Conservation (phyloP, 2,888 invertebrate species). For the Melanchra persicariae region DNA sequence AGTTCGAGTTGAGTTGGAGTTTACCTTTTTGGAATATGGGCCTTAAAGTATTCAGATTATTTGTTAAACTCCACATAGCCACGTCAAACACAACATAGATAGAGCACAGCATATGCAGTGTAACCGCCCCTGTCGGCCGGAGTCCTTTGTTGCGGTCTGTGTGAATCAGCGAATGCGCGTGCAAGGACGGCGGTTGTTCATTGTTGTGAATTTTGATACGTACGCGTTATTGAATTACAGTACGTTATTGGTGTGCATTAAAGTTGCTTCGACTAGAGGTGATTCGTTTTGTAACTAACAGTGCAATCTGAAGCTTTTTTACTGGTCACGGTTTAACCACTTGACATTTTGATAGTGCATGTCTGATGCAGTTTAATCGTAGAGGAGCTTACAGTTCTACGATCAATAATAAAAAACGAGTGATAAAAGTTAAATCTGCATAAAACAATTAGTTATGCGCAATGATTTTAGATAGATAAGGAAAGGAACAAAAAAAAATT, state of each 20-base stretch:
- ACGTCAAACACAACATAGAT: constrained; percentile 3
- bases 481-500: neutral
- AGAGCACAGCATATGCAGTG: constrained; percentile 6
- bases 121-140: neutral
- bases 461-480: neutral
- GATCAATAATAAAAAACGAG: no score
- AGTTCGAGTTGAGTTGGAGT: no score
- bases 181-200: constrained; percentile 5
- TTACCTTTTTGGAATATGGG: no score
- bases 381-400: neutral
- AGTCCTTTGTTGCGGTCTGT: constrained; percentile 42
- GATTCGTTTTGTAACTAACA: no score
- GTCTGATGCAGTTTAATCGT: neutral
- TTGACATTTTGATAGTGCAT: neutral
- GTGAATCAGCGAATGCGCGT: constrained; percentile 36
- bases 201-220: constrained; percentile 29
- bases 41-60: neutral
- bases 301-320: neutral
- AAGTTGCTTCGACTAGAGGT: neutral
- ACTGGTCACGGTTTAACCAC: neutral
- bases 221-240: constrained; percentile 1
- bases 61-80: constrained; percentile 9
- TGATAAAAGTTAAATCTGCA: neutral
- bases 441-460: neutral
- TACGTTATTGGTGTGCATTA: constrained; percentile 1